Conservation (phyloP, 2,113 vertebrate species). For the Charadrius vociferus region DNA sequence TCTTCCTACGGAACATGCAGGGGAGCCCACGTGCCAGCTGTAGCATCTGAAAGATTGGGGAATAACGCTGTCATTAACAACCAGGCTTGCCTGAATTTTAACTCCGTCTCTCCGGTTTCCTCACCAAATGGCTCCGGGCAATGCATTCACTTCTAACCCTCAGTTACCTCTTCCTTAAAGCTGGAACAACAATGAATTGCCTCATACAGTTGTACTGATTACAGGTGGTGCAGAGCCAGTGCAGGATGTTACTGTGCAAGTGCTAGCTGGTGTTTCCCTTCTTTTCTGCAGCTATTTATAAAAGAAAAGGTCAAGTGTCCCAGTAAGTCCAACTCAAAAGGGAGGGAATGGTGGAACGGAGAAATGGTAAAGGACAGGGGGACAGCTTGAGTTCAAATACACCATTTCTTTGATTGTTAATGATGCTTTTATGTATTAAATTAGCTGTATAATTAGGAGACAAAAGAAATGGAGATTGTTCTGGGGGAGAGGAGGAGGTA, state of each 20-base stretch:
- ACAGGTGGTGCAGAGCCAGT: neutral
- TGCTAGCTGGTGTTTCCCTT: neutral
- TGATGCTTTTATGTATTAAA: neutral
- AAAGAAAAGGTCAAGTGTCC: neutral
- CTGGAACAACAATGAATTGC: neutral
- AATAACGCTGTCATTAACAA: neutral
- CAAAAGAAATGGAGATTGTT: neutral
- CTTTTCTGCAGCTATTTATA: neutral
- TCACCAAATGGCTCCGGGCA: neutral
- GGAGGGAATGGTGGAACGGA: neutral
- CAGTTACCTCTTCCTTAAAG: neutral
- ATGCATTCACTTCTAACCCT: neutral
- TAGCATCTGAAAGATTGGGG: neutral
- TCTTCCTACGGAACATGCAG: no score
- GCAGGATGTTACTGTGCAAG: accelerated
- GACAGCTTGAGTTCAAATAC: neutral
- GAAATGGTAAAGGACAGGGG: neutral
- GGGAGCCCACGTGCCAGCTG: neutral
- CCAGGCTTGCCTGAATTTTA: neutral
- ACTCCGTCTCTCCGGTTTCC: neutral
- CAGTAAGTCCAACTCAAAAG: neutral
- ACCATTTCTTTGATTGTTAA: neutral
- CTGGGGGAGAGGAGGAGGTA: accelerated
- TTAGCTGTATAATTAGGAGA: neutral
- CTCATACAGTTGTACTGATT: neutral